Evolutionary conservation across 2,113 vertebrate species (phyloP), one percentile per base, ranked within the genome.

Genomic region (Gobius niger): DNA sequence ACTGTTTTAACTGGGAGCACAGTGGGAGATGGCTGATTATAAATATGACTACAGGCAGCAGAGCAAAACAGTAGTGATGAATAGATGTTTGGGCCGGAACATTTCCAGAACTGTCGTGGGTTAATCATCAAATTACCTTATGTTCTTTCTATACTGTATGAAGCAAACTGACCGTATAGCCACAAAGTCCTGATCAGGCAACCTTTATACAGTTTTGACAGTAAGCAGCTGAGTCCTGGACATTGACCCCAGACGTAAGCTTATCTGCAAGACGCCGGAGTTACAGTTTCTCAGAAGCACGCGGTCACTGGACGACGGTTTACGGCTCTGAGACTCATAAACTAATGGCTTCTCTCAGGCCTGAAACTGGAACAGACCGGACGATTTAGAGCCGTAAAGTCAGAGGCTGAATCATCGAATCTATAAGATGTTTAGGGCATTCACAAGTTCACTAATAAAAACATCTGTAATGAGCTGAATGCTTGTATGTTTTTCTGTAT

Each of bases 261-360:
- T 70, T 69, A 68, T 72, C 68, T 57, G 9, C 52, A 47, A 73
- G 15, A 12, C 57, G 10, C 3, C 24, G 61, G 19, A 57, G 24
- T n/a, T 34, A 16, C 68, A n/a, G 34, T 24, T 77, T 80, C 59
- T 62, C 47, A 71, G 76, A 63, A 15, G 66, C 40, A 53, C 6
- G 16, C 34, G 19, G 51, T 77, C 46, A 64, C 54, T 54, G 66
- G 53, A 72, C 63, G 64, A 53, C 72, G 60, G 65, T 82, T 85
- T 81, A 86, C 70, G 63, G 64, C 18, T 70, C 24, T 34, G 70
- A 63, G 65, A 76, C 82, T 42, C 34, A 75, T 65, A 73, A n/a
- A 64, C 65, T 76, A 70, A 62, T 76, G 9, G 1, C 9, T 47
- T 12, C 5, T 15, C 41, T 71, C 71, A n/a, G 60, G 70, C 64